Evolutionary conservation across 2,113 vertebrate genomes (phyloP).

Genomic region (Jaculus jaculus): DNA sequence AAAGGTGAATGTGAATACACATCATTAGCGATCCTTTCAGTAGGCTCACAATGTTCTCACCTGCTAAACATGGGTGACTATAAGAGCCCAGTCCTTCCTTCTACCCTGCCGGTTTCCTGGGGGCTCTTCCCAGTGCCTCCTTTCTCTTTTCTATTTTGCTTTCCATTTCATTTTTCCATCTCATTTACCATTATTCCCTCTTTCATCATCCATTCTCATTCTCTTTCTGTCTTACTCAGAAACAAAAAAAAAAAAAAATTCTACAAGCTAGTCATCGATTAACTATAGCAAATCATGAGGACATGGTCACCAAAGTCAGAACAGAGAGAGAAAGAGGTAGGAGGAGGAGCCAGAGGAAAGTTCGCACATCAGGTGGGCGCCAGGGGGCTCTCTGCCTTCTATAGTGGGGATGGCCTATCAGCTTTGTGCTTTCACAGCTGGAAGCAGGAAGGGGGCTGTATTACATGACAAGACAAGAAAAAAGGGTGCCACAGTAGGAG

Average conservation of each 20-base stretch:
- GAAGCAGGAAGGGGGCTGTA: not conserved
- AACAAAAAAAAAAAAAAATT: not conserved
- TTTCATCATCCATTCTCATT: not conserved
- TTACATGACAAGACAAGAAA: not conserved
- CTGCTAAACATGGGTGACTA: not conserved
- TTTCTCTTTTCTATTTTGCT: not conserved
- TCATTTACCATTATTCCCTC: not conserved
- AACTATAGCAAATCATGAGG: not conserved
- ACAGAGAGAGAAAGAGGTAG: not conserved
- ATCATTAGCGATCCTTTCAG: not conserved
- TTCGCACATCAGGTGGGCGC: not conserved
- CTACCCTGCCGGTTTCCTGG: not conserved
- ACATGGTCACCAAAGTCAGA: not conserved
- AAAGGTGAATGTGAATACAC: not conserved
- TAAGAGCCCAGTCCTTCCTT: accelerated
- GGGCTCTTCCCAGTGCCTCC: not conserved
- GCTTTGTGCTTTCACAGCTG: not conserved
- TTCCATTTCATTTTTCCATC: not conserved
- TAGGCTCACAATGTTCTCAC: not conserved
- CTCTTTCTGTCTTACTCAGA: not conserved
- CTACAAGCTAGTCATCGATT: not conserved
- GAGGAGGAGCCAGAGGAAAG: not conserved
- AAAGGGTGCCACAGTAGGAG: not conserved
- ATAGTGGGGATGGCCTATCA: not conserved
- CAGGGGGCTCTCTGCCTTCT: not conserved